These are phyloP conservation scores for Drosophila nasuta DNA, from an alignment of 1,140 invertebrate species.

Conservation along the genomic window DNA sequence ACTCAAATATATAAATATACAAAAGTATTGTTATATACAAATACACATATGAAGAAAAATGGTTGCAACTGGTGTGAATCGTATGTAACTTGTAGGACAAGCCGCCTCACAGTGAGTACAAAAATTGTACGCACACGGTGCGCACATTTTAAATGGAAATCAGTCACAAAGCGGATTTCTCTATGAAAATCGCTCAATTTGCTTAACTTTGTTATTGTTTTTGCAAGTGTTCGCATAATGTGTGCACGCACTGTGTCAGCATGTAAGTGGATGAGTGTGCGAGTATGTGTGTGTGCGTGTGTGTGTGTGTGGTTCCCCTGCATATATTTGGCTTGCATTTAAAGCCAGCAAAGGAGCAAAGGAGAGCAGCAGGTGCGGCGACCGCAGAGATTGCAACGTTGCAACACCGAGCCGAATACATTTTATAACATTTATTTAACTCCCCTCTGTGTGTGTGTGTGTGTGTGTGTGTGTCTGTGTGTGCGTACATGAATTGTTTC, in stretches of 20 bases:
- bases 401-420: slow-evolving; percentile 54
- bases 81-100: not conserved
- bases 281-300: slow-evolving; percentile 22
- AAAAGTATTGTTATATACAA: slow-evolving; percentile 33
- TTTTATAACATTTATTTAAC: slow-evolving; percentile 77
- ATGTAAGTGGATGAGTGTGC: too few species aligned
- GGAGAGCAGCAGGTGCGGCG: slow-evolving; percentile 28
- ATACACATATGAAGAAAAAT: slow-evolving; percentile 51
- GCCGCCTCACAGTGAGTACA: slow-evolving; percentile 33
- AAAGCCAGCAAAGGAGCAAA: slow-evolving; percentile 40
- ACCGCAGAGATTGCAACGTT: slow-evolving; percentile 62
- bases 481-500: slow-evolving; percentile 60
- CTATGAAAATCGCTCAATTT: not conserved
- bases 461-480: slow-evolving; percentile 2
- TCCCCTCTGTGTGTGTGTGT: not conserved
- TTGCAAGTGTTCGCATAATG: not conserved
- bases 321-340: slow-evolving; percentile 68
- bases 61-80: slow-evolving; percentile 46
- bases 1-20: slow-evolving; percentile 33
- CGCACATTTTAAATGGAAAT: not conserved
- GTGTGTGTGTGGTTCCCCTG: slow-evolving; percentile 36
- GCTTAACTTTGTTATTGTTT: not conserved
- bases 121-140: not conserved
- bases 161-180: not conserved
- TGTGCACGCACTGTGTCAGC: slow-evolving; percentile 29